Percentiles rank a stretch among this genome's conserved stretches.
phyloP scores from a whole-genome alignment of 2,888 invertebrate species.

The Ceramica pisi region DNA sequence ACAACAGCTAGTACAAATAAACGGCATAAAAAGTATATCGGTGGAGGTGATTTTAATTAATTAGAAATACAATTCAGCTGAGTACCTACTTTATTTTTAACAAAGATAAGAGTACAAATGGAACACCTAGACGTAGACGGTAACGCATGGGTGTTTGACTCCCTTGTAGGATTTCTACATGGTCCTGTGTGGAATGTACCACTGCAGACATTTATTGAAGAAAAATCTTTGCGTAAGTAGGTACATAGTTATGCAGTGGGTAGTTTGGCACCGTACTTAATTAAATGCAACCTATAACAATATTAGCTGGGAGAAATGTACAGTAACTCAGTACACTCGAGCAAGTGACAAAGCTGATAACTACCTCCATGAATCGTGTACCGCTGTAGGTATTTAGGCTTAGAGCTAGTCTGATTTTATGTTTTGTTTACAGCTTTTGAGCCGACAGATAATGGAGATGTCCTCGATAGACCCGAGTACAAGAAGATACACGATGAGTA shows the following conservation, averaged over 20 bases:
- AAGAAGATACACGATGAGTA: slow-evolving; percentile 95
- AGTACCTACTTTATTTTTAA: slow-evolving; percentile 12
- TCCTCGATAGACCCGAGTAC: slow-evolving; percentile 94
- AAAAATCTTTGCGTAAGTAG: slow-evolving; percentile 96
- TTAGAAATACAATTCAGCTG: slow-evolving; percentile 29
- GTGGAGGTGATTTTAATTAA: slow-evolving; percentile 17
- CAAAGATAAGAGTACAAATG: slow-evolving; percentile 66
- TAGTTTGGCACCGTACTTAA: neutral
- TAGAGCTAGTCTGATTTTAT: neutral
- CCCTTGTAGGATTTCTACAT: slow-evolving; percentile 96
- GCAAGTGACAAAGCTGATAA: slow-evolving; percentile 12
- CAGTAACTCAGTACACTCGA: neutral
- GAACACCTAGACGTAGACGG: slow-evolving; percentile 91
- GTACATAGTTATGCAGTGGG: slow-evolving; percentile 67
- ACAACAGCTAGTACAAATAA: slow-evolving; percentile 74
- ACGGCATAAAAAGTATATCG: slow-evolving; percentile 65
- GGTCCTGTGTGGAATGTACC: slow-evolving; percentile 98
- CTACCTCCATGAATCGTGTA: neutral
- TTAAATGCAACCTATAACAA: neutral
- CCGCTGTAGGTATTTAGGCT: neutral
- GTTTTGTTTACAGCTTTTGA: slow-evolving; percentile 94
- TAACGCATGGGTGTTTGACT: slow-evolving; percentile 97
- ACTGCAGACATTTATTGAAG: slow-evolving; percentile 97
- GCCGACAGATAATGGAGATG: slow-evolving; percentile 92
- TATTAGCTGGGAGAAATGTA: neutral